Conservation (phyloP, 2,113 vertebrate genomes). For the Thamnophis sirtalis region DNA sequence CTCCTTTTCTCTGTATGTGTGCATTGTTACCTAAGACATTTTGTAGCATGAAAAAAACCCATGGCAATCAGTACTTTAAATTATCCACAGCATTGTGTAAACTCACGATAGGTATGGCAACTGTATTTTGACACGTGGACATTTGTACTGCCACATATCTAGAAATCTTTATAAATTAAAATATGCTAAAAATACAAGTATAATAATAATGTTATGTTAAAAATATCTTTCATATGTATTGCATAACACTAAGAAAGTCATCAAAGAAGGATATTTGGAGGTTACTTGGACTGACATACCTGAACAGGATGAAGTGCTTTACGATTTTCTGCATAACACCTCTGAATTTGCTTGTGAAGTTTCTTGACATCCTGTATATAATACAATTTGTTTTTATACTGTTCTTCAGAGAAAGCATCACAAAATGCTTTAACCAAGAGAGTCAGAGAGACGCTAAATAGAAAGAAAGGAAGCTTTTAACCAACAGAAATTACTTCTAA, state of each 20-base stretch:
- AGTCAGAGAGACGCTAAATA: conserved; percentile 54
- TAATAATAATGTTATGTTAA: neutral
- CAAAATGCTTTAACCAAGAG: conserved; percentile 55
- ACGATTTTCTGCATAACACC: conserved; percentile 94
- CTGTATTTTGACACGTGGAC: neutral
- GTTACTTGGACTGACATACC: conserved; percentile 65
- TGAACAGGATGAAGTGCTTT: conserved; percentile 85
- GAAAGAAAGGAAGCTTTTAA: conserved; percentile 56
- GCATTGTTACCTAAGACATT: neutral
- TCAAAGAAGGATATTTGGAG: neutral
- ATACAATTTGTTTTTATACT: conserved; percentile 59
- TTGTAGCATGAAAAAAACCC: neutral
- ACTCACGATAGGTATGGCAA: neutral
- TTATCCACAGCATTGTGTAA: neutral
- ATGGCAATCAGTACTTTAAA: neutral
- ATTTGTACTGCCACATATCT: neutral
- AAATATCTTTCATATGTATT: neutral
- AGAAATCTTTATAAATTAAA: neutral
- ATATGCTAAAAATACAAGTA: neutral
- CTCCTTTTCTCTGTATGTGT: neutral
- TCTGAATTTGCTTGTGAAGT: conserved; percentile 96
- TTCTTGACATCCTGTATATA: conserved; percentile 87
- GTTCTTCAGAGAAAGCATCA: conserved; percentile 51
- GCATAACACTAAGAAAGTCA: neutral
- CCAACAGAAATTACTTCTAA: conserved; percentile 29